phyloP scores from a whole-genome alignment of 1,140 invertebrate genomes.

The Saccostrea cuccullata region DNA sequence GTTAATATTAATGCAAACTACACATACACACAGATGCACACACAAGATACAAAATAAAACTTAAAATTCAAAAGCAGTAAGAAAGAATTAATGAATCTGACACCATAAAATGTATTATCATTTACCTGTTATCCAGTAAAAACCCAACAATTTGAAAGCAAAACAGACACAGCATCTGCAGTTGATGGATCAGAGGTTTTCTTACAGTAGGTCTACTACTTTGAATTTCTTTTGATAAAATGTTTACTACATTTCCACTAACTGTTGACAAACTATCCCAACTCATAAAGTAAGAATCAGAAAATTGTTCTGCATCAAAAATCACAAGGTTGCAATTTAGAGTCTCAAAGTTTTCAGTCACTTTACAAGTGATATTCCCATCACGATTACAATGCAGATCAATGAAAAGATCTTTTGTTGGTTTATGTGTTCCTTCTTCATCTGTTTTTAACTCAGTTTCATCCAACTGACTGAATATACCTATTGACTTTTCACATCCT shows the following conservation, averaged over 20 bases:
- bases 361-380: constrained; percentile 43
- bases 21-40: too few species aligned
- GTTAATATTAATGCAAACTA: too few species aligned
- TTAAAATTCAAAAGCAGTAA: too few species aligned
- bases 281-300: constrained; percentile 55
- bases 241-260: constrained; percentile 6
- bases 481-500: constrained; percentile 1
- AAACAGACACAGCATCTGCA: neutral
- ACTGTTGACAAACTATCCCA: neutral
- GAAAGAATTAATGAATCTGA: too few species aligned
- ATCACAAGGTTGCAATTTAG: constrained; percentile 53
- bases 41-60: too few species aligned
- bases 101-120: neutral
- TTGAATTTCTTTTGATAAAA: neutral
- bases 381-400: neutral
- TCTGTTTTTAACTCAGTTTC: neutral
- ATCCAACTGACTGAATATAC: neutral
- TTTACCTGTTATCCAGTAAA: constrained; percentile 33
- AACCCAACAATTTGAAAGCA: constrained; percentile 16
- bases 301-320: constrained; percentile 51
- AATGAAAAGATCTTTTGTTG: neutral
- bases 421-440: neutral
- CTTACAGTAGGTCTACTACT: neutral
- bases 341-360: neutral
- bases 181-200: constrained; percentile 8